These are phyloP conservation scores for Arrhopalites spinosus DNA, from an alignment of 2,888 invertebrate genomes.

Conservation along the genomic window DNA sequence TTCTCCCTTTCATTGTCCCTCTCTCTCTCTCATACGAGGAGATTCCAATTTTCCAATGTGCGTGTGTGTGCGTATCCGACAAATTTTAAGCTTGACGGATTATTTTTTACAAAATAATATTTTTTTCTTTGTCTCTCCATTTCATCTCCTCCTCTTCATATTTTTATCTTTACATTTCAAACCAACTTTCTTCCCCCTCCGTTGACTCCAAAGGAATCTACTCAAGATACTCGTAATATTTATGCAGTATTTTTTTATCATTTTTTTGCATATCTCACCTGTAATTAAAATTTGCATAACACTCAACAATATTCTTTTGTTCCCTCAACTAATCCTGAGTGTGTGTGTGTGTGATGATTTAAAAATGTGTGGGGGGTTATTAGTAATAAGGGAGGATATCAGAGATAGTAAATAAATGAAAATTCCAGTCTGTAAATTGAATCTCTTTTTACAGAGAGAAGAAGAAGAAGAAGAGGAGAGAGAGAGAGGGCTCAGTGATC, in stretches of 20 bases:
- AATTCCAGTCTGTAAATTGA: neutral
- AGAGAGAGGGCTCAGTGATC: constrained; percentile 27
- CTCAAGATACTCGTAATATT: too few species aligned
- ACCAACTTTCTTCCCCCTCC: too few species aligned
- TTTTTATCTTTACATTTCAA: neutral
- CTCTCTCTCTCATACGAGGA: neutral
- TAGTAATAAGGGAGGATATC: neutral
- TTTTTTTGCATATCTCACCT: too few species aligned
- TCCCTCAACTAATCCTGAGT: too few species aligned
- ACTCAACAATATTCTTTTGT: too few species aligned
- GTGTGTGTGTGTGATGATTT: too few species aligned
- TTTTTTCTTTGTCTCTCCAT: neutral
- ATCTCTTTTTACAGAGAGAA: too few species aligned
- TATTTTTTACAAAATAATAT: neutral
- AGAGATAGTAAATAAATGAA: neutral
- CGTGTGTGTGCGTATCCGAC: neutral
- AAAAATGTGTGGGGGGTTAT: neutral
- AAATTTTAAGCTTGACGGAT: constrained; percentile 5
- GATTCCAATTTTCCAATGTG: neutral
- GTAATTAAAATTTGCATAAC: too few species aligned
- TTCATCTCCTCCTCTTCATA: neutral
- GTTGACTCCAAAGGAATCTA: too few species aligned
- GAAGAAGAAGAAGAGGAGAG: constrained; percentile 6
- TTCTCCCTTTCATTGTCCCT: neutral
- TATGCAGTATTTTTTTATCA: too few species aligned